A percentile compares a stretch with the other conserved stretches of the same genome.
Evolutionary conservation across 2,888 invertebrate species (phyloP).

Genomic region (Phragmatobia fuliginosa): DNA sequence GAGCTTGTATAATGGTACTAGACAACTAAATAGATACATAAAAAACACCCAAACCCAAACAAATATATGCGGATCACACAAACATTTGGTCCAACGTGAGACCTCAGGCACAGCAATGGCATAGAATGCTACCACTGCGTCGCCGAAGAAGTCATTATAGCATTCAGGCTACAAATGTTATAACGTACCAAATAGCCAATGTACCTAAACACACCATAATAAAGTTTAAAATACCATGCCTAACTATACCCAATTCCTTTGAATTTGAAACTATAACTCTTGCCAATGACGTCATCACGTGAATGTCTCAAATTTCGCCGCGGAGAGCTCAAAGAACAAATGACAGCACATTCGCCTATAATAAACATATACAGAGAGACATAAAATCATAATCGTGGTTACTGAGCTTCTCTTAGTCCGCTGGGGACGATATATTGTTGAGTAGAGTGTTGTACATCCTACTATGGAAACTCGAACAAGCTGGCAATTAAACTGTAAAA

Average conservation of each 20-base stretch:
- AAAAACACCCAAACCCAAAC: no score
- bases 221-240: not conserved
- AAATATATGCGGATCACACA: no score
- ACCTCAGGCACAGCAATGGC: no score
- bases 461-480: conserved; percentile 24
- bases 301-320: conserved; percentile 13
- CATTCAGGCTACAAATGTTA: not conserved
- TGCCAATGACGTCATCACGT: not conserved
- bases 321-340: conserved; percentile 12
- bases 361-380: conserved; percentile 36
- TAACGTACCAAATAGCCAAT: not conserved
- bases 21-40: no score
- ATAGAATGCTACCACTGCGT: no score
- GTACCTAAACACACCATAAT: no score
- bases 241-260: not conserved
- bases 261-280: conserved; percentile 6
- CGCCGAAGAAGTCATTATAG: no score
- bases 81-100: no score
- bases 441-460: conserved; percentile 9
- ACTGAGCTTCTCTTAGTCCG: conserved; percentile 30
- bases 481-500: not conserved
- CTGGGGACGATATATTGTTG: conserved; percentile 29
- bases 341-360: conserved; percentile 23
- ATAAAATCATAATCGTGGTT: conserved; percentile 50
- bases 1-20: no score